These are phyloP conservation scores for Pachyseris speciosa DNA, from an alignment of 64 coral and sea anemone species.

Conservation along the genomic window DNA sequence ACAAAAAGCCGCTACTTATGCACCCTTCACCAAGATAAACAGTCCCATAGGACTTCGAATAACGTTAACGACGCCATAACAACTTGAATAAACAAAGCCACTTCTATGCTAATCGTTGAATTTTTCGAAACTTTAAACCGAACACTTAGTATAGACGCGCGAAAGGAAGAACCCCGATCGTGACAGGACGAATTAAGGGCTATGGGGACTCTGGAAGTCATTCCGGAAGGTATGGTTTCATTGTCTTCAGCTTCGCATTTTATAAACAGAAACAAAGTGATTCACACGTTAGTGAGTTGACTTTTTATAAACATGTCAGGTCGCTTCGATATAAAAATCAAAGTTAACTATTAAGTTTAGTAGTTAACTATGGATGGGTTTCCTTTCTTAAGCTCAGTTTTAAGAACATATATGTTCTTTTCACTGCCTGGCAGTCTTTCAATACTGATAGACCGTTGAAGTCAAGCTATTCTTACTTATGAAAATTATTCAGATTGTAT, in stretches of 20 bases:
- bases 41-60: slow-evolving; percentile 23
- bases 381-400: too few relatives aligned
- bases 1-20: neutral
- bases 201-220: slow-evolving; percentile 35
- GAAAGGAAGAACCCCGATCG: too few relatives aligned
- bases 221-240: slow-evolving; percentile 27
- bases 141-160: neutral
- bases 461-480: too few relatives aligned
- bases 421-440: too few relatives aligned
- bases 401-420: too few relatives aligned
- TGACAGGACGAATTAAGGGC: neutral
- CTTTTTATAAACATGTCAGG: too few relatives aligned
- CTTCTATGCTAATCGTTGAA: slow-evolving; percentile 18
- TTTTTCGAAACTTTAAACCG: neutral
- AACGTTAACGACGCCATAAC: slow-evolving; percentile 40
- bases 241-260: neutral
- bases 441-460: too few relatives aligned
- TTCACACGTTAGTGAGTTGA: too few relatives aligned
- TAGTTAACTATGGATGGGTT: too few relatives aligned
- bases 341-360: too few relatives aligned
- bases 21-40: neutral
- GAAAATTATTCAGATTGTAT: too few relatives aligned
- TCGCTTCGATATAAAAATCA: too few relatives aligned
- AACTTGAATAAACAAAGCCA: slow-evolving; percentile 36
- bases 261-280: neutral